Evolutionary conservation across 2,888 invertebrate species (phyloP).

Genomic region (Chymomyza caudatula): DNA sequence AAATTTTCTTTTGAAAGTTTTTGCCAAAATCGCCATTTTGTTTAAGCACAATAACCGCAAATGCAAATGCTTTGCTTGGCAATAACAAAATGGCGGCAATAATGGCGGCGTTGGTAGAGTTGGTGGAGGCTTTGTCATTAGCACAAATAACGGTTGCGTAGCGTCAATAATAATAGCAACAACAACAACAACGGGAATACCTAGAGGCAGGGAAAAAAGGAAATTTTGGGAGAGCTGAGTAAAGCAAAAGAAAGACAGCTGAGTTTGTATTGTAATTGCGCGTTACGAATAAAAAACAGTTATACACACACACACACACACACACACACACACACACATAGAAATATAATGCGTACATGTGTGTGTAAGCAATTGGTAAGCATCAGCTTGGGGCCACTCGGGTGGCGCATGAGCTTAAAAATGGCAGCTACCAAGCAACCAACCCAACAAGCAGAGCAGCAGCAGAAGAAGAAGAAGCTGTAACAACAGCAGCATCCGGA

Average conservation of each 20-base stretch:
- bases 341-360: background rate
- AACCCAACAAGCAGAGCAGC: constrained; percentile 10
- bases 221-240: constrained; percentile 17
- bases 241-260: constrained; percentile 33
- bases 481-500: constrained; percentile 7
- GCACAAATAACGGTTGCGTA: constrained; percentile 14
- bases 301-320: constrained; percentile 4
- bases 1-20: background rate
- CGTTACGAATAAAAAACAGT: constrained; percentile 10
- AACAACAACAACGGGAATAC: background rate
- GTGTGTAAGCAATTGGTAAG: background rate
- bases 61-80: background rate
- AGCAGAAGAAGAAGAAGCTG: background rate
- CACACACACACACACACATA: constrained; percentile 5
- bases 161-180: constrained; percentile 7
- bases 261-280: constrained; percentile 31
- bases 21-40: constrained; percentile 6
- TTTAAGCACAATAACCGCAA: background rate
- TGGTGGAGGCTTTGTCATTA: background rate
- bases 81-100: background rate
- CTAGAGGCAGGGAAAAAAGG: background rate
- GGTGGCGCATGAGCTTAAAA: constrained; percentile 39
- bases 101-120: background rate
- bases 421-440: constrained; percentile 35
- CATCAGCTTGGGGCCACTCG: constrained; percentile 9